Evolutionary conservation across 1,140 invertebrate genomes (phyloP).

Genomic region (Bombus huntii): DNA sequence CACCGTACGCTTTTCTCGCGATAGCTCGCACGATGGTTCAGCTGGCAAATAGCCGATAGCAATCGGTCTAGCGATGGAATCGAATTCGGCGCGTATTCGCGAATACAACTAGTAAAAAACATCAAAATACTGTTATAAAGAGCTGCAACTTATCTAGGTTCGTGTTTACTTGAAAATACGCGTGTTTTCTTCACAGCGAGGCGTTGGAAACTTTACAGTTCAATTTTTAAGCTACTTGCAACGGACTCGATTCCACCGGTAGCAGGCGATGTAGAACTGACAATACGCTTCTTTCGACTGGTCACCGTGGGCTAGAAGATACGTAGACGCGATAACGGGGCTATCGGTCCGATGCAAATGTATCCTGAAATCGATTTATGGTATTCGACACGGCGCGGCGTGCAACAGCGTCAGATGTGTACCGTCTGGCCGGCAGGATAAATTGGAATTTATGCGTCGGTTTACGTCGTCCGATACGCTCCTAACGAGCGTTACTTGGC

Average conservation of each 20-base stretch:
- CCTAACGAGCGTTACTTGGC: conserved; percentile 26
- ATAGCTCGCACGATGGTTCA: no score
- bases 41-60: no score
- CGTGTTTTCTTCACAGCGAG: no score
- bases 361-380: conserved; percentile 47
- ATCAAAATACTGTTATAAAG: no score
- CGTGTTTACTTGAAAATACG: no score
- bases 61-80: no score
- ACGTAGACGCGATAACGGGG: conserved; percentile 23
- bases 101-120: no score
- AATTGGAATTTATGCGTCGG: conserved; percentile 47
- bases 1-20: background rate
- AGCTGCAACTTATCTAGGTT: no score
- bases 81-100: no score
- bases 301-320: background rate
- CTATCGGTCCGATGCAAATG: conserved; percentile 30
- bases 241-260: background rate
- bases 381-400: conserved; percentile 21
- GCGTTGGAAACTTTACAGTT: background rate
- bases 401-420: conserved; percentile 9
- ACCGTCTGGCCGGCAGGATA: conserved; percentile 8
- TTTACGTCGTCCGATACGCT: conserved; percentile 23
- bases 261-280: background rate
- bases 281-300: conserved; percentile 30
- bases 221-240: background rate